Conservation (phyloP, 2,797 vertebrate genomes). For the Heliangelus exortis region DNA sequence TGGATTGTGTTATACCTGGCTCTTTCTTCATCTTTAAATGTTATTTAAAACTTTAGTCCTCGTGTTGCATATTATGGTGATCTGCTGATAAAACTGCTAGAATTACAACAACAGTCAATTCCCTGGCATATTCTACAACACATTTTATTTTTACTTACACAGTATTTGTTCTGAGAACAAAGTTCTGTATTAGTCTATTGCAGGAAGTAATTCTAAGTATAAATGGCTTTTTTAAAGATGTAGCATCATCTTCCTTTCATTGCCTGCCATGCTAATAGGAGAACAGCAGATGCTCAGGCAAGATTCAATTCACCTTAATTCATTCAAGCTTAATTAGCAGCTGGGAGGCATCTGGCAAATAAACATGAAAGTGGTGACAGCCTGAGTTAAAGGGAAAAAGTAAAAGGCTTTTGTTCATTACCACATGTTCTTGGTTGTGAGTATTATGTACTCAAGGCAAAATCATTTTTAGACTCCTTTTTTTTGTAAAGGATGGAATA, state of each 20-base stretch:
- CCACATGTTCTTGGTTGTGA: constrained; percentile 59
- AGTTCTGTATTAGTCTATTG: not conserved
- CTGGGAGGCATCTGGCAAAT: constrained; percentile 75
- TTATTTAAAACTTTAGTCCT: not conserved
- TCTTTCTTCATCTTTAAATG: not conserved
- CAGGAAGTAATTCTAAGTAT: constrained; percentile 48
- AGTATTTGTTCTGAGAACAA: not conserved
- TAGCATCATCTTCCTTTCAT: constrained; percentile 56
- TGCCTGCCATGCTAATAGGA: constrained; percentile 64
- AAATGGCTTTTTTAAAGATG: constrained; percentile 57
- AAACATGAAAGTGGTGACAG: constrained; percentile 71
- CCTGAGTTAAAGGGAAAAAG: constrained; percentile 58
- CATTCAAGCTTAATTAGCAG: constrained; percentile 80
- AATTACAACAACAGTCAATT: not conserved
- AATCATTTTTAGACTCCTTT: not conserved
- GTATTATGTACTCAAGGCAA: constrained; percentile 38
- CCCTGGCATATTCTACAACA: not conserved
- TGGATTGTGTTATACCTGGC: not conserved
- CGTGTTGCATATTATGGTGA: not conserved
- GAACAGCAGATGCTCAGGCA: constrained; percentile 78
- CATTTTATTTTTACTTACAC: not conserved
- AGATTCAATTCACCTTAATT: constrained; percentile 82
- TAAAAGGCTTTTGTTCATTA: constrained; percentile 71
- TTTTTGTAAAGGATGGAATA: not conserved
- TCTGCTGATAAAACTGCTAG: not conserved